These are phyloP conservation scores for Drosophila leontia DNA, from an alignment of 1,140 invertebrate genomes.

Conservation along the genomic window DNA sequence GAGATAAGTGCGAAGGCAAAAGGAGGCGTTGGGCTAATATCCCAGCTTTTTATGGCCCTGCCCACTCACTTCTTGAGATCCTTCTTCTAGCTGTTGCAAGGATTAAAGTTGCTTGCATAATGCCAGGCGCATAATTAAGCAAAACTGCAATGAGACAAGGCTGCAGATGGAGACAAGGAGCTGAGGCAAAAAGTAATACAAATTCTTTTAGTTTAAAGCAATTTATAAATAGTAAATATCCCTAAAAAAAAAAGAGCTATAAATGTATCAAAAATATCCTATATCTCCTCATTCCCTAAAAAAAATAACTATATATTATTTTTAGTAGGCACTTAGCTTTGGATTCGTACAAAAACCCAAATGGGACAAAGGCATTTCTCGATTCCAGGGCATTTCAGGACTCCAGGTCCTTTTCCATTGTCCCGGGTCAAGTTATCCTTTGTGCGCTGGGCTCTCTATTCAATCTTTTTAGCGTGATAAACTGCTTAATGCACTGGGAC, in stretches of 20 bases:
- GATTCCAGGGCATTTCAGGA: not conserved
- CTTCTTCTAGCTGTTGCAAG: constrained; percentile 51
- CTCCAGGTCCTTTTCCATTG: not conserved
- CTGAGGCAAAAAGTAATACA: not conserved
- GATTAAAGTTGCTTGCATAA: constrained; percentile 78
- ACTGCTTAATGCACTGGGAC: constrained; percentile 69
- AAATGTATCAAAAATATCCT: not conserved
- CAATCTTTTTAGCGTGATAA: constrained; percentile 79
- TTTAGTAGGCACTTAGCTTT: not conserved
- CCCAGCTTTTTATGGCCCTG: constrained; percentile 31
- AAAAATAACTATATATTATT: not conserved
- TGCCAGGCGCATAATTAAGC: constrained; percentile 69
- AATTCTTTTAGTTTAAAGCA: not conserved
- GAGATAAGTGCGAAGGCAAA: constrained; percentile 52
- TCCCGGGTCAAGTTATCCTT: constrained; percentile 52
- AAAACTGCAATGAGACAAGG: constrained; percentile 15
- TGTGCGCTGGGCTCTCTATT: constrained; percentile 58
- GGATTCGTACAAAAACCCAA: not conserved
- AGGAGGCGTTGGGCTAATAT: constrained; percentile 35
- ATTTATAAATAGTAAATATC: not conserved
- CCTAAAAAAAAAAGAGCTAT: no score
- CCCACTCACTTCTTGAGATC: not conserved
- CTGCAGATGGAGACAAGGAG: not conserved
- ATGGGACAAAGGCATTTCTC: constrained; percentile 3
- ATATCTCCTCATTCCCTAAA: not conserved